Percentiles rank a stretch among this genome's conserved stretches.
Evolutionary conservation across 37 sponge, comb jelly and placozoan genomes (phyloP).

Genomic region (Hexactinellida sp.): DNA sequence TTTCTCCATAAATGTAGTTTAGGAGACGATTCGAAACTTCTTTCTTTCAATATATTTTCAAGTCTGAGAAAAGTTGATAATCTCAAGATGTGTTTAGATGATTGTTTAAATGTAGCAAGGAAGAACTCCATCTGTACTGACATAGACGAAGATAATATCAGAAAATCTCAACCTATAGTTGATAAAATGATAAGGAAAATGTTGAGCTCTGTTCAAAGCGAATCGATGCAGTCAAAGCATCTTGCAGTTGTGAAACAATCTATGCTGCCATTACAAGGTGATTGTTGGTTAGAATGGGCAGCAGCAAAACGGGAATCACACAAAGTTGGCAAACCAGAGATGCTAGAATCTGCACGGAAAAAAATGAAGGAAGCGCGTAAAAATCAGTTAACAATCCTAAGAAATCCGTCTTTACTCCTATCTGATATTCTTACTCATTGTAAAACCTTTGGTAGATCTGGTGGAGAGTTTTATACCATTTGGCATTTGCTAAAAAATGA

Average conservation of each 20-base stretch:
- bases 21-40: not conserved
- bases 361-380: not conserved
- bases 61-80: not conserved
- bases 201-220: not conserved
- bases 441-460: not conserved
- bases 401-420: not conserved
- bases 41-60: not conserved
- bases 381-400: not conserved
- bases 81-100: not conserved
- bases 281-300: not conserved
- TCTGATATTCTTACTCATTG: not conserved
- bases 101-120: not conserved
- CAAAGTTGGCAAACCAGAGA: slow-evolving; percentile 11
- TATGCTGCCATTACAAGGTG: slow-evolving; percentile 33
- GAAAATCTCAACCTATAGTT: not conserved
- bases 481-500: not conserved
- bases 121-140: not conserved
- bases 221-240: not conserved
- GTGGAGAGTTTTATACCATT: not conserved
- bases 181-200: not conserved
- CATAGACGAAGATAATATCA: slow-evolving; percentile 18
- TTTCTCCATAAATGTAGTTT: not conserved
- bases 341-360: not conserved
- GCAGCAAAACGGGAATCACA: not conserved
- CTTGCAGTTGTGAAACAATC: not conserved